Percentiles rank a stretch among this genome's conserved stretches.
Evolutionary conservation across 2,797 vertebrate genomes (phyloP).

Genomic region (Kryptopterus vitreolus): DNA sequence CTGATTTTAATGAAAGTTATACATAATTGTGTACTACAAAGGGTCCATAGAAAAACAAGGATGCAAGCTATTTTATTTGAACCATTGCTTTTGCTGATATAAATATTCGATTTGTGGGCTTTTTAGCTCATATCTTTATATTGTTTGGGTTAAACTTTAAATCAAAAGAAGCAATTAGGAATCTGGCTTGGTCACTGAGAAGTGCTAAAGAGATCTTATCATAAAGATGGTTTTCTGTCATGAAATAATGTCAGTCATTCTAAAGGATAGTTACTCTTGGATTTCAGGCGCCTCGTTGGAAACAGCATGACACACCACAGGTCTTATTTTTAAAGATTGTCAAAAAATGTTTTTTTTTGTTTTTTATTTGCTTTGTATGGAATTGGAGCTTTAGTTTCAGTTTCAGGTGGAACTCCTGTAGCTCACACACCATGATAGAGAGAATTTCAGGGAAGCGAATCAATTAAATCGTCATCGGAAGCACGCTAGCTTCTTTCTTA

Average conservation of each 20-base stretch:
- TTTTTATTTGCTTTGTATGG: conserved; percentile 14
- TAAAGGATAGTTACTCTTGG: conserved; percentile 57
- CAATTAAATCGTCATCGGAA: background rate
- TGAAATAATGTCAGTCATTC: conserved; percentile 62
- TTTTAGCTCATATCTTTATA: background rate
- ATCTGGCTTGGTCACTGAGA: background rate
- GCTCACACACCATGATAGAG: background rate
- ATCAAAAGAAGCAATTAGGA: background rate
- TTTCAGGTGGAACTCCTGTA: background rate
- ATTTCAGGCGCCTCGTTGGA: conserved; percentile 69
- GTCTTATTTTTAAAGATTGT: conserved; percentile 81
- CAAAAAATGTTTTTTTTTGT: background rate
- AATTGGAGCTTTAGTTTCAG: conserved; percentile 5
- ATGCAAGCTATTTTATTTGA: background rate
- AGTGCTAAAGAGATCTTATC: background rate
- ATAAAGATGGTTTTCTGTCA: conserved; percentile 64
- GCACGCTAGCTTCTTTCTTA: conserved; percentile 43
- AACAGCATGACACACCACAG: conserved; percentile 99
- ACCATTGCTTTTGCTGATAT: too few species aligned
- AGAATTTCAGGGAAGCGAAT: conserved; percentile 9
- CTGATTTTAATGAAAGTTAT: too few species aligned
- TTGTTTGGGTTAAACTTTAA: background rate
- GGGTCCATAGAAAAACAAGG: background rate
- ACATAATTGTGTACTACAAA: background rate
- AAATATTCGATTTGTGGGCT: background rate